These are phyloP conservation scores for Noturus placidus DNA, from an alignment of 2,113 vertebrate genomes.

Conservation along the genomic window DNA sequence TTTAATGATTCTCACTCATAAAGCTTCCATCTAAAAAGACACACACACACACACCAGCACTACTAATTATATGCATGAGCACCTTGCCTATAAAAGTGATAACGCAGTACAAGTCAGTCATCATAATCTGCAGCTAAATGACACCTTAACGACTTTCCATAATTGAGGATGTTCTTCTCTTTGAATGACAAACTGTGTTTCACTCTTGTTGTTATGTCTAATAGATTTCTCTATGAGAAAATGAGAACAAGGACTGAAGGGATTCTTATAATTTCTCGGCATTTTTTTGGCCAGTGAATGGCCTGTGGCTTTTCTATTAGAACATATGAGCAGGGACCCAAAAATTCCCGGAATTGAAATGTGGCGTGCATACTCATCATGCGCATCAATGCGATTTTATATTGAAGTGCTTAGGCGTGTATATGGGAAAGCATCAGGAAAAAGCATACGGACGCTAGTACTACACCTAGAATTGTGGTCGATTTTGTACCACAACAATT, in stretches of 20 bases:
- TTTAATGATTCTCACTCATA: constrained; percentile 39
- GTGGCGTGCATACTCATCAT: too few relatives aligned
- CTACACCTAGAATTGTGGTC: too few relatives aligned
- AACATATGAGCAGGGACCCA: background rate
- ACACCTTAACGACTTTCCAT: background rate
- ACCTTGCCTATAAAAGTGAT: constrained; percentile 32
- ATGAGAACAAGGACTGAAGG: background rate
- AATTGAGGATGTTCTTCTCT: background rate
- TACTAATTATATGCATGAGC: constrained; percentile 40
- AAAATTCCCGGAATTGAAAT: too few relatives aligned
- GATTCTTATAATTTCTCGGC: background rate
- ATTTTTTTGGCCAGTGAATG: background rate
- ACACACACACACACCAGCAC: background rate
- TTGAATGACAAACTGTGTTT: constrained; percentile 24
- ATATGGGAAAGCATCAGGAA: too few relatives aligned
- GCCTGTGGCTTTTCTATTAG: background rate
- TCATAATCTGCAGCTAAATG: constrained; percentile 31
- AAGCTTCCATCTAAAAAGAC: constrained; percentile 34
- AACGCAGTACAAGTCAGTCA: constrained; percentile 25
- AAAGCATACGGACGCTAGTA: too few relatives aligned
- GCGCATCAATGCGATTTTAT: too few relatives aligned
- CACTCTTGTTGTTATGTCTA: background rate
- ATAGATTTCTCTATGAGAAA: background rate
- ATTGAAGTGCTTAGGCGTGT: too few relatives aligned
- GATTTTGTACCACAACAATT: too few relatives aligned